A percentile compares a stretch with the other conserved stretches of the same genome.
Evolutionary conservation across 2,113 vertebrate species (phyloP).

Genomic region (Brienomyrus brachyistius): DNA sequence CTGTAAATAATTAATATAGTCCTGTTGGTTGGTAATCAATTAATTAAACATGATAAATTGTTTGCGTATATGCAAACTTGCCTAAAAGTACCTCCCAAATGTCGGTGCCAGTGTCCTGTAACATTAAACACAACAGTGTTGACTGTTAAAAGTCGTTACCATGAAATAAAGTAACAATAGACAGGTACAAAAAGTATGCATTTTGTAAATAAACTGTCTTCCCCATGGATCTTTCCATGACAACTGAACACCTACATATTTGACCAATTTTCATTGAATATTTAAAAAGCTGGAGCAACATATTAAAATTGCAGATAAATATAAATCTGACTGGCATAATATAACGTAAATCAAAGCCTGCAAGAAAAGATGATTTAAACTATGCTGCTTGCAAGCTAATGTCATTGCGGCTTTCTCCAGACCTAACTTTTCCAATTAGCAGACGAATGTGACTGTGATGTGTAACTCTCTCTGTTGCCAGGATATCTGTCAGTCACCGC

Average conservation of each 20-base stretch:
- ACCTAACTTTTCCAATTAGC: neutral
- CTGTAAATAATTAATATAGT: neutral
- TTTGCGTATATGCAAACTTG: neutral
- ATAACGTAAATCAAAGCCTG: neutral
- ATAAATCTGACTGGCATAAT: neutral
- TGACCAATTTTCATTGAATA: neutral
- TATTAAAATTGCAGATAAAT: neutral
- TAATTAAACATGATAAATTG: neutral
- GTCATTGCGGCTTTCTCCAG: neutral
- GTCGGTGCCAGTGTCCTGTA: neutral
- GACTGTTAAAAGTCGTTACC: neutral
- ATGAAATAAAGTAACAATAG: neutral
- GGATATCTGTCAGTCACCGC: constrained; percentile 10
- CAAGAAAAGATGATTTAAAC: neutral
- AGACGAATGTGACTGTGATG: neutral
- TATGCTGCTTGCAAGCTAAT: neutral
- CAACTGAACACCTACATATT: neutral
- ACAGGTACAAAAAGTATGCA: neutral
- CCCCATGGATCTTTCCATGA: neutral
- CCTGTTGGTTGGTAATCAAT: neutral
- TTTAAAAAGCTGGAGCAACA: neutral
- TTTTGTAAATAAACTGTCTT: neutral
- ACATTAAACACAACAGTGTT: neutral
- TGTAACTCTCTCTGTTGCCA: neutral
- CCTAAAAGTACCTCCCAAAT: neutral